Percentiles rank a stretch among this genome's conserved stretches.
phyloP scores from a whole-genome alignment of 2,888 invertebrate species.

The Oxycera nigricornis region DNA sequence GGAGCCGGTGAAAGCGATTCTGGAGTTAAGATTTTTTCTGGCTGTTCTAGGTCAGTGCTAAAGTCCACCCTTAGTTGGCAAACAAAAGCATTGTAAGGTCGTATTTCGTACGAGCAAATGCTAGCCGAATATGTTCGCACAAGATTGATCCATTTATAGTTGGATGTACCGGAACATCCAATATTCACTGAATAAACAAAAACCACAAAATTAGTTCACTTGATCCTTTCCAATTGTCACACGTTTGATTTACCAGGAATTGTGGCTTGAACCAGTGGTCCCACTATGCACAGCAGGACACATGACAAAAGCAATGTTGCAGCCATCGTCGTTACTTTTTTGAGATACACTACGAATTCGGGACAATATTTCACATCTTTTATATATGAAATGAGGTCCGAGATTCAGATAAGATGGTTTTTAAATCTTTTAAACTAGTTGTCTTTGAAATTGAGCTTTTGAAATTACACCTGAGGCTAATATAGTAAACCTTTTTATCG shows the following conservation, averaged over 20 bases:
- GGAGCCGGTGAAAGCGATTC: too few relatives aligned
- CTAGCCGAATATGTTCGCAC: background rate
- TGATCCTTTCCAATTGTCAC: background rate
- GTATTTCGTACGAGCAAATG: background rate
- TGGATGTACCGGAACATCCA: background rate
- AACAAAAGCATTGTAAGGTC: background rate
- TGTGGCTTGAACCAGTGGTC: background rate
- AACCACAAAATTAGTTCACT: background rate
- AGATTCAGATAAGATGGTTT: background rate
- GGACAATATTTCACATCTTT: background rate
- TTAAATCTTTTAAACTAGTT: too few relatives aligned
- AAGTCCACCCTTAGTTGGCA: slow-evolving; percentile 20
- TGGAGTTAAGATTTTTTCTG: too few relatives aligned
- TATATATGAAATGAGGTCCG: too few relatives aligned
- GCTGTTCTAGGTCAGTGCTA: background rate
- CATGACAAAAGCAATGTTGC: background rate
- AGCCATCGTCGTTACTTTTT: background rate
- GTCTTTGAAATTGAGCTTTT: too few relatives aligned
- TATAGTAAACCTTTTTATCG: too few relatives aligned
- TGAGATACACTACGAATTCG: background rate
- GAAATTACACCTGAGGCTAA: too few relatives aligned
- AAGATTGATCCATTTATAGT: slow-evolving; percentile 13
- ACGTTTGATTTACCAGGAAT: background rate
- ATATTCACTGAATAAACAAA: background rate
- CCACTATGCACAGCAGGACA: background rate